Evolutionary conservation across 2,888 invertebrate genomes (phyloP).

Genomic region (Mayetiola destructor): DNA sequence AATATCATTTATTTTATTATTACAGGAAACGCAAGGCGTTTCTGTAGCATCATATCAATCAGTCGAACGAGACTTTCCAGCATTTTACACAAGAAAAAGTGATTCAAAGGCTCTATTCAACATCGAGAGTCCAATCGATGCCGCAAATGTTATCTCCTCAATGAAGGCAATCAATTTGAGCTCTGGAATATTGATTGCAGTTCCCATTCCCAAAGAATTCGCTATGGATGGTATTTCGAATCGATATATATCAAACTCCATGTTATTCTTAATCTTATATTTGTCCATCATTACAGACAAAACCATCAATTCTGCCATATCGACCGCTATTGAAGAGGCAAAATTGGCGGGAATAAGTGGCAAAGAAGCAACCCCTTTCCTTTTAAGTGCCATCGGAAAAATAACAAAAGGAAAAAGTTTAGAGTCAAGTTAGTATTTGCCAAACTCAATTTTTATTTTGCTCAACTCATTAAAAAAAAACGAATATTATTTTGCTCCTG

Average conservation of each 20-base stretch:
- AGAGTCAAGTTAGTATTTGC: slow-evolving; percentile 50
- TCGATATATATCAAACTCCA: not conserved
- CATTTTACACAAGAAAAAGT: slow-evolving; percentile 77
- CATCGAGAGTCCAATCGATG: slow-evolving; percentile 45
- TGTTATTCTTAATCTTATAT: not conserved
- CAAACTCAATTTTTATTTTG: slow-evolving; percentile 1
- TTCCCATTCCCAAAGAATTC: slow-evolving; percentile 68
- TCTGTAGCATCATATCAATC: slow-evolving; percentile 66
- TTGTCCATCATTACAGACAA: slow-evolving; percentile 30
- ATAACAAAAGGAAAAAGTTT: slow-evolving; percentile 75
- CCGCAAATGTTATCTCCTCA: slow-evolving; percentile 54
- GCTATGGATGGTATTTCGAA: slow-evolving; percentile 42
- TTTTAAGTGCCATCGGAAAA: slow-evolving; percentile 60
- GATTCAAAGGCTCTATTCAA: slow-evolving; percentile 57
- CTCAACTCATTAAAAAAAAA: not conserved
- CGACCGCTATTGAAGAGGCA: slow-evolving; percentile 49
- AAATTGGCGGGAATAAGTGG: slow-evolving; percentile 49
- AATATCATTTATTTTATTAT: not conserved
- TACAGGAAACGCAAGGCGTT: slow-evolving; percentile 87
- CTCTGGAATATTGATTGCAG: slow-evolving; percentile 73
- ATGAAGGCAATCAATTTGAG: slow-evolving; percentile 40
- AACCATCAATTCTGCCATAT: slow-evolving; percentile 54
- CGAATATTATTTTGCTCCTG: slow-evolving; percentile 15
- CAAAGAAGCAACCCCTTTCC: slow-evolving; percentile 84
- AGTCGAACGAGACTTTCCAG: slow-evolving; percentile 63